A percentile compares a stretch with the other conserved stretches of the same genome.
phyloP scores from a whole-genome alignment of 2,797 vertebrate genomes.

The Melanotaenia maccullochi region DNA sequence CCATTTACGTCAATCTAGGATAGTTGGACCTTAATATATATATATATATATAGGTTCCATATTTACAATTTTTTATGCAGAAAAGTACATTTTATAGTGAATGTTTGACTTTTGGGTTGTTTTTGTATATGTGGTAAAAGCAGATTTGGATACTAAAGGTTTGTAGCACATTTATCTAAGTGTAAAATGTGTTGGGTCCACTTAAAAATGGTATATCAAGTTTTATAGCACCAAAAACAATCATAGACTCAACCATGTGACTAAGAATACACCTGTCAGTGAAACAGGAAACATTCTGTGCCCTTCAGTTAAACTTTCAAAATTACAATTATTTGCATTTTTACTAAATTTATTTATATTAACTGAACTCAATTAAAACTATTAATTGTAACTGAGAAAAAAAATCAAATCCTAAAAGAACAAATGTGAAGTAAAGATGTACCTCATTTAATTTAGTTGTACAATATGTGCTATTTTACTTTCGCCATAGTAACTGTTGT shows the following conservation, averaged over 20 bases:
- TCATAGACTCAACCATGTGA: not conserved
- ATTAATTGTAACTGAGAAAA: not conserved
- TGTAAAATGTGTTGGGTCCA: too few relatives aligned
- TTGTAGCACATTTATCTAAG: too few relatives aligned
- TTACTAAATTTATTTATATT: not conserved
- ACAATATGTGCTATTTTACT: not conserved
- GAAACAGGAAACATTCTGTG: not conserved
- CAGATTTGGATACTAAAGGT: not conserved
- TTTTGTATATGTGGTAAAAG: not conserved
- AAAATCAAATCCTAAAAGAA: not conserved
- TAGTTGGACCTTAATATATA: conserved; percentile 41
- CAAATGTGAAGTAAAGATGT: not conserved
- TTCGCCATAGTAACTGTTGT: not conserved
- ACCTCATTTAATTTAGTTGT: not conserved
- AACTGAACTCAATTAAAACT: too few relatives aligned
- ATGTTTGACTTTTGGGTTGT: not conserved
- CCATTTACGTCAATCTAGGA: conserved; percentile 71
- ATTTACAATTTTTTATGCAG: not conserved
- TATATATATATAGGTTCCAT: too few relatives aligned
- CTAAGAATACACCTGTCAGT: not conserved
- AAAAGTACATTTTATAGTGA: not conserved
- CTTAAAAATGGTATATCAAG: not conserved
- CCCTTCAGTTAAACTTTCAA: not conserved
- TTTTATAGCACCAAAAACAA: not conserved
- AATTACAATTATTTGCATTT: not conserved